Evolutionary conservation across 1,140 invertebrate species (phyloP).

Genomic region (Rhopalosiphum padi): DNA sequence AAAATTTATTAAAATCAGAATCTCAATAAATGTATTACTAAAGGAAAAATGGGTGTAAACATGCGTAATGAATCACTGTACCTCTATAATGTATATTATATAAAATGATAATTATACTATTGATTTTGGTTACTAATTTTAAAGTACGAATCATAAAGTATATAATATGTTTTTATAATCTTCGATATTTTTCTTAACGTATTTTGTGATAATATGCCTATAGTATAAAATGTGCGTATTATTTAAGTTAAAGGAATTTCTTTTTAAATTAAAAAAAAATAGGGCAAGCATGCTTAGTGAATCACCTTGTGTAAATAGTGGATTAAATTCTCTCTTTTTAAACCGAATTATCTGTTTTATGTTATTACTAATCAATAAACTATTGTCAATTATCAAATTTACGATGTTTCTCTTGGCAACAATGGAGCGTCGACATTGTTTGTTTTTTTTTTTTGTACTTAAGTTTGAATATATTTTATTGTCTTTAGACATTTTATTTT

Average conservation of each 20-base stretch:
- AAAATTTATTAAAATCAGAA: too few species aligned
- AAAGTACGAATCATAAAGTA: too few species aligned
- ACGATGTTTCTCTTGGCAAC: neutral
- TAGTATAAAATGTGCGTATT: neutral
- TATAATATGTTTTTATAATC: too few species aligned
- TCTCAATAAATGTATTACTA: too few species aligned
- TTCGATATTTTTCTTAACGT: too few species aligned
- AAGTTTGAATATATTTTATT: constrained; percentile 12
- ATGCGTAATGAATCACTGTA: too few species aligned
- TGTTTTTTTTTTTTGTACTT: neutral
- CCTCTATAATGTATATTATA: too few species aligned
- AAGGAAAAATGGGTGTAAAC: too few species aligned
- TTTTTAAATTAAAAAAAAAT: neutral
- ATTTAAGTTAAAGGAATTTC: neutral
- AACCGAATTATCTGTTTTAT: neutral
- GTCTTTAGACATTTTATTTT: neutral
- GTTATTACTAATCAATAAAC: neutral
- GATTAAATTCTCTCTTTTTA: neutral
- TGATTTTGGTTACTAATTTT: too few species aligned
- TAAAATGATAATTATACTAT: too few species aligned
- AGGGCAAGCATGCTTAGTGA: neutral
- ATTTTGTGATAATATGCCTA: neutral
- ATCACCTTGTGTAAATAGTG: neutral
- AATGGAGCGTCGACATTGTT: neutral
- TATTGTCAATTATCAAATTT: constrained; percentile 6